phyloP scores from a whole-genome alignment of 1,140 invertebrate species.

The Oncopodura yosiiana region DNA sequence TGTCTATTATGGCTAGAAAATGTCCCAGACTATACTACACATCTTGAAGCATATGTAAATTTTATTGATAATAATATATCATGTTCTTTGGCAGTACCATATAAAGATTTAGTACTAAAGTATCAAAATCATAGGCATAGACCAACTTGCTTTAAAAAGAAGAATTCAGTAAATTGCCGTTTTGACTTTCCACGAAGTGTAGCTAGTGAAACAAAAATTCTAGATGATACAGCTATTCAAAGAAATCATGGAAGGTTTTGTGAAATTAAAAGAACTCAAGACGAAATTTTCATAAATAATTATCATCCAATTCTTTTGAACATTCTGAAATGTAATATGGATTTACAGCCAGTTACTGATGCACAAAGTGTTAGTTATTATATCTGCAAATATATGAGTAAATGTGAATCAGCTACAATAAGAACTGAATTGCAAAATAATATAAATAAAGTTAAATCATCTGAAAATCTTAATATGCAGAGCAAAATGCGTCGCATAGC shows the following conservation, averaged over 20 bases:
- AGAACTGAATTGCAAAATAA: conserved; percentile 34
- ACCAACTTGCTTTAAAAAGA: conserved; percentile 1
- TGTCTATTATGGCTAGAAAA: background rate
- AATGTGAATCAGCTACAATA: conserved; percentile 38
- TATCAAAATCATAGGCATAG: conserved; percentile 6
- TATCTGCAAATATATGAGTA: conserved; percentile 40
- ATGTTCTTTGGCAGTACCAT: background rate
- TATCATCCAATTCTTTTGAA: conserved; percentile 36
- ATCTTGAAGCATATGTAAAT: background rate
- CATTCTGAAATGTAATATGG: conserved; percentile 38
- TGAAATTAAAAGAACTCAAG: background rate
- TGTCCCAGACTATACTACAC: background rate
- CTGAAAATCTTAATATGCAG: conserved; percentile 1
- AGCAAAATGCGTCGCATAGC: conserved; percentile 3
- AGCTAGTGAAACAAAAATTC: no score
- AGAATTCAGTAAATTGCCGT: background rate
- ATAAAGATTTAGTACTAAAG: background rate
- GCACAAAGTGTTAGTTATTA: conserved; percentile 40
- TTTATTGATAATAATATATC: conserved; percentile 3
- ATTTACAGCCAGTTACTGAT: conserved; percentile 37
- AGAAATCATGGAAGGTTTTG: conserved; percentile 1
- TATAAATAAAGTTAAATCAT: conserved; percentile 35
- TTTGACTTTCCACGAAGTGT: no score
- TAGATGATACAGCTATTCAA: no score
- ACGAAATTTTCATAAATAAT: conserved; percentile 34